Conservation (phyloP, 64 coral and sea anemone genomes). For the Anthopleura sola region DNA sequence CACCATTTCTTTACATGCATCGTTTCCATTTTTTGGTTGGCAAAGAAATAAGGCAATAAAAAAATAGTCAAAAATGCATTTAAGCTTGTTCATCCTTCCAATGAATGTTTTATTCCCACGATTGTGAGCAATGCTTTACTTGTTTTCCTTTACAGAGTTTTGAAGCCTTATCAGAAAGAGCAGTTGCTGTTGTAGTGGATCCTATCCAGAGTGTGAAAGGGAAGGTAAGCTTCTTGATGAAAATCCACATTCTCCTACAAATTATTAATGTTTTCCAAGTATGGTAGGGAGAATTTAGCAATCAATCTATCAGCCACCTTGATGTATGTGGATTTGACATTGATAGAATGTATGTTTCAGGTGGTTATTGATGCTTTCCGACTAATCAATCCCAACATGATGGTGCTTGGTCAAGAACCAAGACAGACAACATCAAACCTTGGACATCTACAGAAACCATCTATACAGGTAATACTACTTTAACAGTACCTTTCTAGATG, state of each 20-base stretch:
- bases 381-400: conserved; percentile 99
- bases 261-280: neutral
- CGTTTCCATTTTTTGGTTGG: no score
- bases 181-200: conserved; percentile 97
- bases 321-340: no score
- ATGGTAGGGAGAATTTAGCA: no score
- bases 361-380: conserved; percentile 99
- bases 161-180: conserved; percentile 94
- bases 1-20: no score
- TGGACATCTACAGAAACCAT: conserved; percentile 97
- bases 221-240: conserved; percentile 53
- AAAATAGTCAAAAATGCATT: no score
- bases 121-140: neutral
- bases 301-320: no score
- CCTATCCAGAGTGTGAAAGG: conserved; percentile 99
- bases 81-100: no score
- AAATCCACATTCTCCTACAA: neutral
- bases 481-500: no score
- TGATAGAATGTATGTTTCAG: conserved; percentile 1
- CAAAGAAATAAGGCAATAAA: no score
- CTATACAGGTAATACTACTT: conserved; percentile 68
- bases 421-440: conserved; percentile 98
- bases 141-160: conserved; percentile 64
- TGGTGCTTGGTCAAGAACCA: conserved; percentile 95
- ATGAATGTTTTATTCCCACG: no score